These are phyloP conservation scores for Phrynocephalus vlangalii DNA, from an alignment of 2,797 vertebrate species.

Conservation along the genomic window DNA sequence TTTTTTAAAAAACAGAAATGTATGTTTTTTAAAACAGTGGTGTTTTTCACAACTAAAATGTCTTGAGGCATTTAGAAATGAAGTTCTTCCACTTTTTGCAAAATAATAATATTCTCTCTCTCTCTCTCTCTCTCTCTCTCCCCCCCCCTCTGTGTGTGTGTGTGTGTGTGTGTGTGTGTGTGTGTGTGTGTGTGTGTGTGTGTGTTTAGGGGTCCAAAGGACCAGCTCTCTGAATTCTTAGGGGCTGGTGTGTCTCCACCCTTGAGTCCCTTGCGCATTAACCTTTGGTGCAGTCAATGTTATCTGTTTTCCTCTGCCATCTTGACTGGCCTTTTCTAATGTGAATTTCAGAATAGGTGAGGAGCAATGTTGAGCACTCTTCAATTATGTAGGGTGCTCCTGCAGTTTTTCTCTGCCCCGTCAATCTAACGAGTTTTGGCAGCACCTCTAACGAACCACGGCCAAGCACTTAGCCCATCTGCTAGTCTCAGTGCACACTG, in stretches of 20 bases:
- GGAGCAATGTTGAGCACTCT: not conserved
- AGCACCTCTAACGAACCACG: slow-evolving; percentile 10
- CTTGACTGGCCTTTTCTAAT: not conserved
- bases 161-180: too few relatives aligned
- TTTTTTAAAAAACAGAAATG: too few relatives aligned
- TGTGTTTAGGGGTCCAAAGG: too few relatives aligned
- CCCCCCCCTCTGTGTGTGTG: too few relatives aligned
- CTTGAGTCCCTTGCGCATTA: not conserved
- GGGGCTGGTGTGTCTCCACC: too few relatives aligned
- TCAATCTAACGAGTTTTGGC: slow-evolving; percentile 7
- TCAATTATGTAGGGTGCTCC: slow-evolving; percentile 12
- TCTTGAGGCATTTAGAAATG: too few relatives aligned
- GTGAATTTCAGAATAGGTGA: not conserved
- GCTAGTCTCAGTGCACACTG: not conserved
- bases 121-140: too few relatives aligned
- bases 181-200: too few relatives aligned
- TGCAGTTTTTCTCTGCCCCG: slow-evolving; percentile 6
- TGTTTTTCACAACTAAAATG: too few relatives aligned
- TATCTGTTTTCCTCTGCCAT: not conserved
- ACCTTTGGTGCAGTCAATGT: not conserved
- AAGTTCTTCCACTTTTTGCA: too few relatives aligned
- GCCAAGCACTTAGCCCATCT: not conserved
- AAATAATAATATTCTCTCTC: too few relatives aligned
- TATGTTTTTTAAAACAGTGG: too few relatives aligned
- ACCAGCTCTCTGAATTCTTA: not conserved